phyloP scores from a whole-genome alignment of 2,113 vertebrate genomes.

The Collichthys lucidus region DNA sequence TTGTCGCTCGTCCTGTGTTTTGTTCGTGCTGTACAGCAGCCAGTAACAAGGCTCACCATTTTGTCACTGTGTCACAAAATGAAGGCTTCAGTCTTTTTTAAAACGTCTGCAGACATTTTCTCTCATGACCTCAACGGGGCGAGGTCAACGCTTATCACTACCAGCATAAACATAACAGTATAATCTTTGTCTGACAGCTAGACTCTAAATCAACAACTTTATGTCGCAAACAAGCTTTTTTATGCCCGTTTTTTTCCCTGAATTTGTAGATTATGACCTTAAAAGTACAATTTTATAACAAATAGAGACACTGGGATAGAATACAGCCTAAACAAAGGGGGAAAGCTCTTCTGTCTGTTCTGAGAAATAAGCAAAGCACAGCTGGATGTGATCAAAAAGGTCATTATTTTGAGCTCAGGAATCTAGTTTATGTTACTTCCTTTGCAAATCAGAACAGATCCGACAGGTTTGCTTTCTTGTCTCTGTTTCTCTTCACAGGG shows the following conservation, averaged over 20 bases:
- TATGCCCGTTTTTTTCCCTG: not conserved
- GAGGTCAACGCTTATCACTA: conserved; percentile 35
- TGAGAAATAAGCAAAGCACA: not conserved
- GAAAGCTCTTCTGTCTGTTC: not conserved
- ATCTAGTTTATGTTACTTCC: not conserved
- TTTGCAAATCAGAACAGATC: no score
- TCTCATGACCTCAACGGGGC: conserved; percentile 1
- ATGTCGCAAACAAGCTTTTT: not conserved
- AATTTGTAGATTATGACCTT: not conserved
- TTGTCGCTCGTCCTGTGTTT: not conserved
- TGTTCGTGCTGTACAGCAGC: not conserved
- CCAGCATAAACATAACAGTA: not conserved
- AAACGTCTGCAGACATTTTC: conserved; percentile 12
- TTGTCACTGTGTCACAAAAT: not conserved
- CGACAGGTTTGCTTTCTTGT: no score
- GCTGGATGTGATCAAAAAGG: not conserved
- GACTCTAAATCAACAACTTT: not conserved
- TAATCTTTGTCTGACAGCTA: conserved; percentile 39
- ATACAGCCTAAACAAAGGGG: not conserved
- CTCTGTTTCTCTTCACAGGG: not conserved
- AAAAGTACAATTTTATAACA: not conserved
- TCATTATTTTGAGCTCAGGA: not conserved
- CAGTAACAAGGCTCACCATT: not conserved
- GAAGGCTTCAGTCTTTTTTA: not conserved
- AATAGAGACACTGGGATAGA: not conserved